Conservation (phyloP, 2,113 vertebrate genomes). For the Sinosuthora webbiana region DNA sequence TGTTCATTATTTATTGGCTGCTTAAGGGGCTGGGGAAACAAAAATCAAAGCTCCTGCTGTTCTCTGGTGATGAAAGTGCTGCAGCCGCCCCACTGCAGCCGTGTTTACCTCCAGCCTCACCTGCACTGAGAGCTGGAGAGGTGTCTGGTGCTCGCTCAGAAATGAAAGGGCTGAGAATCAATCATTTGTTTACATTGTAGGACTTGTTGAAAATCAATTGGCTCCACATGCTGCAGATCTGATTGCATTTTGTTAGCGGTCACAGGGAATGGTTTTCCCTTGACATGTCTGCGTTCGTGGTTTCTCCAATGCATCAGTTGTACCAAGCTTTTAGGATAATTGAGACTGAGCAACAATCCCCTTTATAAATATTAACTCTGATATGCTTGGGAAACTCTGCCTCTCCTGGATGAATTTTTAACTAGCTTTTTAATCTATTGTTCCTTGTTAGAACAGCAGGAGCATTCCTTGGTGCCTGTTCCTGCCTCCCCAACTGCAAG, state of each 20-base stretch:
- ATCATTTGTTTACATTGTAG: slow-evolving; percentile 1
- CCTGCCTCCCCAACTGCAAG: neutral
- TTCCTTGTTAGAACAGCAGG: slow-evolving; percentile 52
- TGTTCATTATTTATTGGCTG: slow-evolving; percentile 48
- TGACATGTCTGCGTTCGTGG: neutral
- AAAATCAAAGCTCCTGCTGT: slow-evolving; percentile 10
- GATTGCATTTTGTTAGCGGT: slow-evolving; percentile 12
- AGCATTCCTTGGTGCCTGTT: neutral
- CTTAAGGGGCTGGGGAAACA: neutral
- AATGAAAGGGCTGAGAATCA: neutral
- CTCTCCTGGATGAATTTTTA: slow-evolving; percentile 75
- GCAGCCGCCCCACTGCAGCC: neutral
- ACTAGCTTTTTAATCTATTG: slow-evolving; percentile 68
- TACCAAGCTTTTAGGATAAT: slow-evolving; percentile 66
- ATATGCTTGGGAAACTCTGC: slow-evolving; percentile 70
- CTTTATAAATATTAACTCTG: slow-evolving; percentile 79
- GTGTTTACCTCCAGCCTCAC: slow-evolving; percentile 2
- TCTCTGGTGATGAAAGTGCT: neutral
- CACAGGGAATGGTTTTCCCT: slow-evolving; percentile 9
- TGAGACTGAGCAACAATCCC: slow-evolving; percentile 69
- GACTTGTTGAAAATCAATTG: slow-evolving; percentile 12
- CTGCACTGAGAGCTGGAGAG: neutral
- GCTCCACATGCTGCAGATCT: slow-evolving; percentile 8
- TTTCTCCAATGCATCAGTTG: slow-evolving; percentile 30
- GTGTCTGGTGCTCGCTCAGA: neutral